These are phyloP conservation scores for Poicephalus meyeri DNA, from an alignment of 2,113 vertebrate species.

Conservation along the genomic window DNA sequence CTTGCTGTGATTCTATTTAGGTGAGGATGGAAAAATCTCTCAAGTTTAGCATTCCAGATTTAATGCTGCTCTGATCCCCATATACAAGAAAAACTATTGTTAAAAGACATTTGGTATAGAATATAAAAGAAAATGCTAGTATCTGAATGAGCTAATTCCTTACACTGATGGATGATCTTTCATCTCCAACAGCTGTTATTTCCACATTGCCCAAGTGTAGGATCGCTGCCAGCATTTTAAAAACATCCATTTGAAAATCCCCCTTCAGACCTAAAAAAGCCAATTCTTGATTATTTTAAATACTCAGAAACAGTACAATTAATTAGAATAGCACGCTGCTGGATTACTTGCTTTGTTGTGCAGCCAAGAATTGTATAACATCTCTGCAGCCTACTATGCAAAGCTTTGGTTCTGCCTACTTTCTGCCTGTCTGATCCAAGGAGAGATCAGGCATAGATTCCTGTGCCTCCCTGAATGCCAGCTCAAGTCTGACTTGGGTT, in stretches of 20 bases:
- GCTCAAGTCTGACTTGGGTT: not conserved
- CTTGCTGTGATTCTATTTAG: not conserved
- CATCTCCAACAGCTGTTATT: constrained; percentile 79
- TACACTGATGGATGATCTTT: constrained; percentile 86
- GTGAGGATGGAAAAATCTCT: not conserved
- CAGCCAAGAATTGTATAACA: not conserved
- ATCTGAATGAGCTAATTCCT: constrained; percentile 52
- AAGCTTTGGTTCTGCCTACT: not conserved
- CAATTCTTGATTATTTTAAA: not conserved
- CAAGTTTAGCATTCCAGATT: not conserved
- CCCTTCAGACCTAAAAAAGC: constrained; percentile 81
- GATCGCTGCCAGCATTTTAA: constrained; percentile 89
- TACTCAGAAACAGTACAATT: not conserved
- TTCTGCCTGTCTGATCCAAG: not conserved
- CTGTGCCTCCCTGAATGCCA: not conserved
- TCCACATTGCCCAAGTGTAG: constrained; percentile 92
- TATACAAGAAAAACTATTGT: not conserved
- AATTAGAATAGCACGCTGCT: not conserved
- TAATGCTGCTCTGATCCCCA: not conserved
- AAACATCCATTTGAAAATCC: constrained; percentile 89
- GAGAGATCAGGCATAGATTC: not conserved
- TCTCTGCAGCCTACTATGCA: not conserved
- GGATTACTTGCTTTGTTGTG: not conserved
- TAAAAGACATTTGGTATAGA: not conserved
- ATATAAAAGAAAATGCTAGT: not conserved